A percentile compares a stretch with the other conserved stretches of the same genome.
phyloP scores from a whole-genome alignment of 2,113 vertebrate genomes.

The Anoplopoma fimbria region DNA sequence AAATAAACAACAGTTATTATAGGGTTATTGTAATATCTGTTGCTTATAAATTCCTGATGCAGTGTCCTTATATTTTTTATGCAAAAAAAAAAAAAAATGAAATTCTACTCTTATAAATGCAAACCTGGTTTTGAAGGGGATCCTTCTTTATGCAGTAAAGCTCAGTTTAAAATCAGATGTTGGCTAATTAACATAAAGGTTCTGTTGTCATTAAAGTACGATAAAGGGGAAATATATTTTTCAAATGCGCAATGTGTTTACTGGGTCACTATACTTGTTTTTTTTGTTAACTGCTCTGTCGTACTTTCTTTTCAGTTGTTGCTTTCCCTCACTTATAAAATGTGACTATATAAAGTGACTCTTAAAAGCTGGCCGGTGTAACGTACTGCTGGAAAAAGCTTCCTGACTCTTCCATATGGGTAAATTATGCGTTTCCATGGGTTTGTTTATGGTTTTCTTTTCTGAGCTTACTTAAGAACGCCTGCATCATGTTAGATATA shows the following conservation, averaged over 20 bases:
- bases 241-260: background rate
- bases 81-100: background rate
- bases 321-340: slow-evolving; percentile 1
- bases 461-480: background rate
- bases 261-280: slow-evolving; percentile 19
- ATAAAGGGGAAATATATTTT: background rate
- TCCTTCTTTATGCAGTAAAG: slow-evolving; percentile 36
- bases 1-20: no score
- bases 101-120: background rate
- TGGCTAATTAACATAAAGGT: background rate
- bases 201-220: background rate
- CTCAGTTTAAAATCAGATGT: slow-evolving; percentile 25
- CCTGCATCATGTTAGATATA: slow-evolving; percentile 4
- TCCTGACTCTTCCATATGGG: background rate
- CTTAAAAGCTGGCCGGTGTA: background rate
- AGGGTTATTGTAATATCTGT: background rate
- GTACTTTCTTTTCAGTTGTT: background rate
- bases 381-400: slow-evolving; percentile 4
- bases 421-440: slow-evolving; percentile 12
- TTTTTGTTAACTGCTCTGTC: background rate
- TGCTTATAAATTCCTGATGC: background rate
- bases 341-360: slow-evolving; percentile 21
- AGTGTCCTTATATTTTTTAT: background rate
- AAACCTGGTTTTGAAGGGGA: slow-evolving; percentile 14
- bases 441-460: background rate